Conservation (phyloP, 2,113 vertebrate genomes). For the Oryzias javanicus region DNA sequence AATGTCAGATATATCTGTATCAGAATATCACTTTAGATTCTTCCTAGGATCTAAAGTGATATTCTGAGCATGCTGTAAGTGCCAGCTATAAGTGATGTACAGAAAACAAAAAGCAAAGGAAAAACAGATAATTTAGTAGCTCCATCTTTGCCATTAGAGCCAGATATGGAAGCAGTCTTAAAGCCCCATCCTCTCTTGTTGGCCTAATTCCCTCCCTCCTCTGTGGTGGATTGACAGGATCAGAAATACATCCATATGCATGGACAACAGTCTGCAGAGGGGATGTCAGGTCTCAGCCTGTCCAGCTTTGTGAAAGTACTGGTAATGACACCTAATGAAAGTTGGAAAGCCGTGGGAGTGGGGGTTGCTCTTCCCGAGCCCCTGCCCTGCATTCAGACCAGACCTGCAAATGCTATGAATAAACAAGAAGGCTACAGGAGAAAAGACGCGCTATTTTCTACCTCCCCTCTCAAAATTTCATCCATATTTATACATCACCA, state of each 20-base stretch:
- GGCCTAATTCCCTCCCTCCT: slow-evolving; percentile 65
- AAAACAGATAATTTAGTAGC: slow-evolving; percentile 52
- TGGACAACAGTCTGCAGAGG: slow-evolving; percentile 65
- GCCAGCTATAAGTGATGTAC: slow-evolving; percentile 36
- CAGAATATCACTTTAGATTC: too few species aligned
- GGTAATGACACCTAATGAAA: slow-evolving; percentile 80
- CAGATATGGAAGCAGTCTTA: slow-evolving; percentile 58
- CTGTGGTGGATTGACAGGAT: slow-evolving; percentile 72
- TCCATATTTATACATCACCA: slow-evolving; percentile 65
- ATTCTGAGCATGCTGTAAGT: slow-evolving; percentile 39
- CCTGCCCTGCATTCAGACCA: slow-evolving; percentile 26
- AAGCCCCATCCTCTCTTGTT: slow-evolving; percentile 41
- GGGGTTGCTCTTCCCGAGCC: slow-evolving; percentile 40
- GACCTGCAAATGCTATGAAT: slow-evolving; percentile 64
- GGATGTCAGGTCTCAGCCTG: slow-evolving; percentile 70
- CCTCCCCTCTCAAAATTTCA: slow-evolving; percentile 44
- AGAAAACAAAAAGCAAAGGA: slow-evolving; percentile 55
- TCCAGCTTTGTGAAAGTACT: slow-evolving; percentile 64
- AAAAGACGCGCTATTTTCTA: slow-evolving; percentile 53
- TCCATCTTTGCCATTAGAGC: slow-evolving; percentile 64
- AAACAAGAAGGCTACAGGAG: slow-evolving; percentile 64
- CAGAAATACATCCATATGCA: slow-evolving; percentile 73
- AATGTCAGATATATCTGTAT: background rate
- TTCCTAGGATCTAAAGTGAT: slow-evolving; percentile 23
- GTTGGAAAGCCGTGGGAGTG: slow-evolving; percentile 52